Evolutionary conservation across 2,113 vertebrate genomes (phyloP), one percentile per base, ranked within the genome.

Genomic region (Alouatta palliata): DNA sequence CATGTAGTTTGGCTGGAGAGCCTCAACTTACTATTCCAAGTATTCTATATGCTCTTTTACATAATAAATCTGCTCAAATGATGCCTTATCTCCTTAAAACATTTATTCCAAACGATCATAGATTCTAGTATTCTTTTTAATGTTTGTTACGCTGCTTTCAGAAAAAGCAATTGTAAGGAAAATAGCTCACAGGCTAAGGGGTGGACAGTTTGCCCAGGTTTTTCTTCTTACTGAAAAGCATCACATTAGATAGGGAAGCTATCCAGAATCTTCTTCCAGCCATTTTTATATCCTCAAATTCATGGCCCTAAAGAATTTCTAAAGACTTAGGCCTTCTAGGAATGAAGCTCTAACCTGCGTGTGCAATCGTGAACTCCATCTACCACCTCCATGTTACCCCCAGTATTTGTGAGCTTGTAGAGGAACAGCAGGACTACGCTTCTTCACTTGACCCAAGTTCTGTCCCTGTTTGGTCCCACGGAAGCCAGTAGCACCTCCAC

Each of bases 231-330:
- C 37, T 47, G 16, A 93, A 90, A 96, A 73, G 13, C 35, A 37
- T 84, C 77, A 68, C 2, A 6, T 90, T 91, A 68, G 43, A 30
- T 66, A 84, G 30, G 87, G 76, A 96, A 79, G 21, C 21, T 90
- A 84, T 27, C 54, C 81, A 96, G 68, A 92, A 92, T 84, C 37
- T 14, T 87, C 75, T 87, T 75, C 54, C n/a, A 89, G 40, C 10
- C 49, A n/a, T 82, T 95, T 98, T 91, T 54, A 88, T 64, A 81
- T 79, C 91, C 73, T 93, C 79, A 82, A 75, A 61, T 83, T 91
- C n/a, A 35, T 86, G 27, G 21, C 52, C 40, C 9, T 87, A 79
- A 96, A 95, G 90, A 91, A 95, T 87, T 71, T 93, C 70, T 64
- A 76, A 54, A 92, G 47, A 75, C 11, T 87, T 64, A 61, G 32